Percentiles rank a stretch among this genome's conserved stretches.
Conservation (phyloP, 2,888 invertebrate genomes). For the Rhagonycha fulva region DNA sequence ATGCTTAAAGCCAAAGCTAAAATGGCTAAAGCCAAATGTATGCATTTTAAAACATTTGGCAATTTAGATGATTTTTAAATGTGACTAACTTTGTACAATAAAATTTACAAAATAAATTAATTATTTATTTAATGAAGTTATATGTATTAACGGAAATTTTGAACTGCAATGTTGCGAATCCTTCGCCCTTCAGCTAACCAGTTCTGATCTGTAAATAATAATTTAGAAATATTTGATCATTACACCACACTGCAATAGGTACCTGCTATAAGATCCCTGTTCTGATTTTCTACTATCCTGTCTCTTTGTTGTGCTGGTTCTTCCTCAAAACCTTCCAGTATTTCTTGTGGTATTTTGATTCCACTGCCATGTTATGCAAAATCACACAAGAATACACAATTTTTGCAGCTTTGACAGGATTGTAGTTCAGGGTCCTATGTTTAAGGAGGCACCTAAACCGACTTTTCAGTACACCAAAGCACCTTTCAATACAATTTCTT, state of each 20-base stretch:
- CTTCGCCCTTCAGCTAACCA: not conserved
- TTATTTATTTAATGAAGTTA: too few species aligned
- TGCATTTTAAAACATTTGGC: not conserved
- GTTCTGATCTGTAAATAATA: not conserved
- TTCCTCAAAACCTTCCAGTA: too few species aligned
- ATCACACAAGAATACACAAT: constrained; percentile 16
- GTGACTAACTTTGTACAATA: too few species aligned
- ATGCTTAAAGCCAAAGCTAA: not conserved
- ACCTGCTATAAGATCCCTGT: too few species aligned
- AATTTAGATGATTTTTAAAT: not conserved
- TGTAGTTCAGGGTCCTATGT: constrained; percentile 11
- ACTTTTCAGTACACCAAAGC: too few species aligned
- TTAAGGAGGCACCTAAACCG: not conserved
- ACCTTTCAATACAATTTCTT: too few species aligned
- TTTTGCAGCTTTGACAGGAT: constrained; percentile 6
- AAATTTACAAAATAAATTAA: too few species aligned
- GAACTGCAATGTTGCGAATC: not conserved
- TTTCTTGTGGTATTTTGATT: too few species aligned
- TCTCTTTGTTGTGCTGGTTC: too few species aligned
- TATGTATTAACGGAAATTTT: too few species aligned
- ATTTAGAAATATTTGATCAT: not conserved
- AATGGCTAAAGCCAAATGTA: not conserved
- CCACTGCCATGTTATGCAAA: not conserved
- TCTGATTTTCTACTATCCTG: too few species aligned
- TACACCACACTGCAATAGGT: not conserved